Evolutionary conservation across 2,888 invertebrate genomes (phyloP), one percentile per base, ranked within the genome.

Genomic region (Chrysolina oricalcia): DNA sequence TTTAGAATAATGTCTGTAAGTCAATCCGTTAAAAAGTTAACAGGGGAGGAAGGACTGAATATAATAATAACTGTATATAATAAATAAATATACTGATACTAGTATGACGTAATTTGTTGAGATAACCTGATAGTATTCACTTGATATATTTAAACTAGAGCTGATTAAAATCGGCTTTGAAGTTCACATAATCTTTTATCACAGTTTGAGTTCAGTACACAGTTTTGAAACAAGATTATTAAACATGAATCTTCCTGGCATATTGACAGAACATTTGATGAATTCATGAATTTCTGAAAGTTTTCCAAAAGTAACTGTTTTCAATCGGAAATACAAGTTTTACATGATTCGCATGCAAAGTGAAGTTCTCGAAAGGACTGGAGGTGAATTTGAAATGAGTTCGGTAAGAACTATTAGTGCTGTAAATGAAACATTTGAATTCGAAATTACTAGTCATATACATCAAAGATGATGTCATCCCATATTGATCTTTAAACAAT

Each of bases 361-460:
- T 59, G 59, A 35, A 27, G 35, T 59, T 6, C 2, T 59, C 23
- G 17, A 59, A 15, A 2, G 35, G 27, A 59, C 35, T 40, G 53
- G 21, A 68, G 17, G 15, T 40, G 53, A 53, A 35, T 68, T 35
- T 17, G 40, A 68, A 53, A 40, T 56, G 68, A 68, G 53, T 56
- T 21, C 19, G 68, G 68, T 68, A 68, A 68, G 68, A 53, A 48
- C 40, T 53, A 53, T 17, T 68, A 68, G 35, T 27, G 13, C 23
- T 59, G 35, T 59, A 27, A 11, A 10, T 35, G 27, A 27, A n/a
- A 27, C 35, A 59, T 59, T 59, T n/a, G 8, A 15, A 59, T 59
- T 35, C n/a, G 10, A 59, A 59, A 27, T 59, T 35, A n/a, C 27
- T 15, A 5, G n/a, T 59, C 59, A 17, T 35, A 11, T 17, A 13